These are phyloP conservation scores for Marasmarcha lunaedactyla DNA, from an alignment of 2,888 invertebrate species.

Conservation along the genomic window DNA sequence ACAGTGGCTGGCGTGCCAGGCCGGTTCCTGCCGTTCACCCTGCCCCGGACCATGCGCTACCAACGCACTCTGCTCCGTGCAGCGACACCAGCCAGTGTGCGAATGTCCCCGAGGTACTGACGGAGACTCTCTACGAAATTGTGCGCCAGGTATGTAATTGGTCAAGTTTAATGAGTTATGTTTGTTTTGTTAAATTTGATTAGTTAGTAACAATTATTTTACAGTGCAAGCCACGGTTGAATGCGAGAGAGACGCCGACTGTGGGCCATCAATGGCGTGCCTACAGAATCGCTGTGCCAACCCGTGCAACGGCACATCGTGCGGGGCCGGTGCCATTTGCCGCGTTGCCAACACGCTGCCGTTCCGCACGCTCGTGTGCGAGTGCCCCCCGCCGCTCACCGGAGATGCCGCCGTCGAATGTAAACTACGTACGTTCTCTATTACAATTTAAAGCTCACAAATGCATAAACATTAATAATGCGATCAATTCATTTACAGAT, in stretches of 20 bases:
- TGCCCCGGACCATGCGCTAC: constrained; percentile 87
- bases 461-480: too few species aligned
- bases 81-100: constrained; percentile 81
- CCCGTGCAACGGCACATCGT: constrained; percentile 84
- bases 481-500: background rate
- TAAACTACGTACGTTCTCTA: constrained; percentile 74
- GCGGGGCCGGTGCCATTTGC: constrained; percentile 84
- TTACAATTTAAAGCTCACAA: too few species aligned
- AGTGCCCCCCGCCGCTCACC: constrained; percentile 83
- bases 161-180: too few species aligned
- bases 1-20: constrained; percentile 81
- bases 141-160: constrained; percentile 64
- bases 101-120: constrained; percentile 85
- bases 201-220: constrained; percentile 14
- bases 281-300: constrained; percentile 83
- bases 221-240: constrained; percentile 67
- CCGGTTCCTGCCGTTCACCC: constrained; percentile 84
- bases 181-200: too few species aligned
- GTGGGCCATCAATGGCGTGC: constrained; percentile 87
- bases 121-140: constrained; percentile 81
- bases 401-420: constrained; percentile 91
- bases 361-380: constrained; percentile 88
- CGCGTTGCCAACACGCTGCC: constrained; percentile 88
- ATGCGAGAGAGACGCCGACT: constrained; percentile 85
- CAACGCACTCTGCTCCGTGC: constrained; percentile 80